Base-by-base conservation (phyloP, 2,113 vertebrate species). In the Epinephelus cyanopodus region DNA sequence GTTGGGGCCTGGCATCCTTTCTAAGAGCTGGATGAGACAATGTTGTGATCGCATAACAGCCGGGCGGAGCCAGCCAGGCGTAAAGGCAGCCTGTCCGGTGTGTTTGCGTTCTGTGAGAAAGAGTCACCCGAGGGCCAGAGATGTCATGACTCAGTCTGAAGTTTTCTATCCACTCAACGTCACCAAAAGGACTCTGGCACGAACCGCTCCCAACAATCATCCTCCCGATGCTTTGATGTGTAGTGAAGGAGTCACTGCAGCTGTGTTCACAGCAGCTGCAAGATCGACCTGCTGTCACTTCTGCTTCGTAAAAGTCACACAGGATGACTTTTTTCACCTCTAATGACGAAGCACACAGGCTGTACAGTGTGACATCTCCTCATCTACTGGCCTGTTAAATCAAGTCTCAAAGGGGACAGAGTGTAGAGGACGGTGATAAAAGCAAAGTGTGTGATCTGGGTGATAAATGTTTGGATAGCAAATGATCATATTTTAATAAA, bases 81-180 rank as follows among this genome's bases (percentile, higher is more conserved):
- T 75, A 47, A 79, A 79, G 27, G 52, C 53, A 54, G 56, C 39
- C 45, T 13, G 3, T 88, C 52, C 52, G 27, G 75, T 72, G 39
- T 52, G 64, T 58, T 75, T 1, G 4, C 47, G 23, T 90, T 83
- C 4, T 82, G 39, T 33, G 71, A 58, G 63, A 82, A 74, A 66
- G 52, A 77, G 39, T 12, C 61, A 73, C 82, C 68, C 57, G 60
- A 73, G 57, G 71, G 69, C 54, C 54, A 70, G 63, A 64, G 71
- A 66, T 12, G 17, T 67, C 63, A 25, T 84, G 85, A 90, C 60
- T 87, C 87, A 87, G 73, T 52, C 57, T 58, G 29, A 81, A 82
- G 79, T 83, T 84, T 90, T 88, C 84, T 68, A 64, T 79, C 85
- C 54, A 62, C 68, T 66, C 62, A 67, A 71, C 61, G 65, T 66